Conservation (phyloP, 2,113 vertebrate species). For the Falco punctatus region DNA sequence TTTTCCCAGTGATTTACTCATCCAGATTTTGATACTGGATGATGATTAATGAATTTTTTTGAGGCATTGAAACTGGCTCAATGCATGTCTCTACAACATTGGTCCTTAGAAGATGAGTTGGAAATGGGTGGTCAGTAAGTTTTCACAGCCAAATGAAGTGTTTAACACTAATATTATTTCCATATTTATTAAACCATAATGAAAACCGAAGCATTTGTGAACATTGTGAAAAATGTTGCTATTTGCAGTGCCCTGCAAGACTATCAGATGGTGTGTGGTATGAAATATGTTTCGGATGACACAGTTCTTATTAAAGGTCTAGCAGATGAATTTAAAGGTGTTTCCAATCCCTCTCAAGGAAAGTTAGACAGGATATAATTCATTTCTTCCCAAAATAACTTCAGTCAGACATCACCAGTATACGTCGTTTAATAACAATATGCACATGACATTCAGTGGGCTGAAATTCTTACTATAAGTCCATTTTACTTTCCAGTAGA, state of each 20-base stretch:
- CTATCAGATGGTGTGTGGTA: background rate
- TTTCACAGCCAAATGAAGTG: background rate
- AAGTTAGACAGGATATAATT: background rate
- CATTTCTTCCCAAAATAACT: background rate
- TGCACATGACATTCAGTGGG: background rate
- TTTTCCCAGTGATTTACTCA: background rate
- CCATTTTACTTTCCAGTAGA: background rate
- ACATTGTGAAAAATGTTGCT: background rate
- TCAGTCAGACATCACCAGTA: background rate
- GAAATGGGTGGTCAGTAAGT: background rate
- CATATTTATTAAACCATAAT: background rate
- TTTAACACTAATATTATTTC: background rate
- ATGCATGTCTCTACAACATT: background rate
- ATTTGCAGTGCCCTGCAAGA: background rate
- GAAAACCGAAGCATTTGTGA: background rate
- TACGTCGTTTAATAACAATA: background rate
- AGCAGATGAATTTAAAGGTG: background rate
- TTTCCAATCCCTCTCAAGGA: background rate
- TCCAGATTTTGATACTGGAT: background rate
- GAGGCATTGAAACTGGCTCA: background rate
- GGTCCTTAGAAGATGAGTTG: background rate
- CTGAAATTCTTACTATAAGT: background rate
- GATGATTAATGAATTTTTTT: background rate
- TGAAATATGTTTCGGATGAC: background rate
- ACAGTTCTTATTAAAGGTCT: background rate